Evolutionary conservation across 1,140 invertebrate species (phyloP).

Genomic region (Colletes latitarsis): DNA sequence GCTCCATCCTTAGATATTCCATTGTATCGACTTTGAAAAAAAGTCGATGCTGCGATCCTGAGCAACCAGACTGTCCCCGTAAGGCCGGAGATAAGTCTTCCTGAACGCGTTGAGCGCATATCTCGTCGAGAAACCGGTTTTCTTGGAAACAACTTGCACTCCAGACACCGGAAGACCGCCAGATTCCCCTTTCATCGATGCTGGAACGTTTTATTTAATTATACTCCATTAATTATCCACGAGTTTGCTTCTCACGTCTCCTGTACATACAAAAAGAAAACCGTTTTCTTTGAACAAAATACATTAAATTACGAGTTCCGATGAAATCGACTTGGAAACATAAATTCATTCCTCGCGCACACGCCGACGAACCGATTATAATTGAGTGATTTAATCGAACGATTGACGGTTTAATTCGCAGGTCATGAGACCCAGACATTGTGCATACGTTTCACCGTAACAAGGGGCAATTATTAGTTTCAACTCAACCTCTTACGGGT

Average conservation of each 20-base stretch:
- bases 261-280: too few relatives aligned
- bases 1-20: background rate
- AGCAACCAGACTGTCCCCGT: too few relatives aligned
- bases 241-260: too few relatives aligned
- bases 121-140: constrained; percentile 3
- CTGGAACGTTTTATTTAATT: background rate
- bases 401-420: constrained; percentile 62
- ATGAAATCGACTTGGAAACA: background rate
- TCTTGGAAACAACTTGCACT: background rate
- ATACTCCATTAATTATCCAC: too few relatives aligned
- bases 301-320: too few relatives aligned
- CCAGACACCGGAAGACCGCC: background rate
- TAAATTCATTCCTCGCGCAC: constrained; percentile 27
- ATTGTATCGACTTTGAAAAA: too few relatives aligned
- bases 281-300: too few relatives aligned
- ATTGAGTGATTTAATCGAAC: constrained; percentile 72
- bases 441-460: constrained; percentile 28
- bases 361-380: constrained; percentile 45
- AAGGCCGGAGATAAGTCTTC: too few relatives aligned
- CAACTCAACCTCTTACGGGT: constrained; percentile 4
- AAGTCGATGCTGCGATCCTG: too few relatives aligned
- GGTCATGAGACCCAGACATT: constrained; percentile 69
- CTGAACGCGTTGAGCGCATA: background rate
- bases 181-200: background rate
- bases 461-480: constrained; percentile 56